phyloP scores from a whole-genome alignment of 2,888 invertebrate species.

The Crioceris asparagi region DNA sequence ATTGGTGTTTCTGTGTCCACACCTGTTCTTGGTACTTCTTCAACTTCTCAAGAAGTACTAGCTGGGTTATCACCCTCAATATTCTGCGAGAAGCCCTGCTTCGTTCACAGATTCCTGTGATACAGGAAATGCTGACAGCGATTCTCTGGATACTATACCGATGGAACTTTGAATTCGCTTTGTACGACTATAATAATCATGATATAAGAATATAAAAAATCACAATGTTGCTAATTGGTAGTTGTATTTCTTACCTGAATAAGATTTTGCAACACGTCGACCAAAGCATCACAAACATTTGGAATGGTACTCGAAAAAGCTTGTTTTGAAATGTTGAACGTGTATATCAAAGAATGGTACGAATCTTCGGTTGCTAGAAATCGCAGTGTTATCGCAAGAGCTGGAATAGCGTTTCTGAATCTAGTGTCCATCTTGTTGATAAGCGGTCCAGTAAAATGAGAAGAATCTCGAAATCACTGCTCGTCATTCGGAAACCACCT shows the following conservation, averaged over 20 bases:
- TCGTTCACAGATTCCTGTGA: too few species aligned
- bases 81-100: too few species aligned
- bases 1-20: too few species aligned
- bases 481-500: background rate
- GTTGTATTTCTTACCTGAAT: constrained; percentile 4
- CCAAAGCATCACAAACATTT: constrained; percentile 7
- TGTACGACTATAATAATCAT: too few species aligned
- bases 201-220: constrained; percentile 1
- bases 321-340: constrained; percentile 10
- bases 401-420: background rate
- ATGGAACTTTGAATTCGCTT: too few species aligned
- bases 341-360: constrained; percentile 8
- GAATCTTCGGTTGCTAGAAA: constrained; percentile 7
- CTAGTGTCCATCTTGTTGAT: background rate
- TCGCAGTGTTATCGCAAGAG: constrained; percentile 9
- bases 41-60: too few species aligned
- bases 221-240: background rate
- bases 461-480: constrained; percentile 4
- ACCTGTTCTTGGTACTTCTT: too few species aligned
- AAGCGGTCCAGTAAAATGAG: background rate
- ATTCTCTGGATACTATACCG: too few species aligned
- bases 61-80: too few species aligned
- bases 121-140: too few species aligned
- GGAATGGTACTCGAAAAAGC: constrained; percentile 4
- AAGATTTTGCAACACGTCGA: constrained; percentile 2